Evolutionary conservation across 2,888 invertebrate genomes (phyloP), one percentile per base, ranked within the genome.

Genomic region (Hypolimnas misippus): DNA sequence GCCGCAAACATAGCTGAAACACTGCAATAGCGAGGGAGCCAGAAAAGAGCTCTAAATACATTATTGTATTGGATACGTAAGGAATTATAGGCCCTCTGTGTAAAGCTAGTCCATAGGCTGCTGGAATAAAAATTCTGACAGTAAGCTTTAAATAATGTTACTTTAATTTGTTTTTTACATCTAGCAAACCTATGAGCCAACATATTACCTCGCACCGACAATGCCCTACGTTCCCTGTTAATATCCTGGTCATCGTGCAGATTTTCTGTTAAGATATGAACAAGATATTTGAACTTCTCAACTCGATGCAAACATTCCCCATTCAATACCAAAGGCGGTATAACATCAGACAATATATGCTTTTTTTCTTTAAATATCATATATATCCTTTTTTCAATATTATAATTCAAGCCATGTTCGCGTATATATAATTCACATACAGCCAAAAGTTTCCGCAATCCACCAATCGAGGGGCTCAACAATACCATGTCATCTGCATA

Each of bases 161-260:
- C 21, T 38, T 57, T 57, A 16, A 46, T 31, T 6, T 17, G 10
- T 1, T 4, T 35, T 12, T 29, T 33, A 19, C 46, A 57, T 5
- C 57, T 44, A 16, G 33, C 55, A 38, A 38, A 38, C n/a, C 35
- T 38, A n/a, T 58, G 69, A 0, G 63, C 58, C 56, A 66, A 8
- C 64, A 61, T 68, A 29, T 69, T 67, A 40, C 46, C 29, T n/a
- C 66, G 57, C 5, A 63, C 62, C 16, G 57, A 50, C 55, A 65
- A 17, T 42, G 67, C 59, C 50, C 64, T 66, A 6, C 67, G 62
- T 29, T 67, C 64, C 56, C 67, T 57, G 31, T 66, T 66, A 29
- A 63, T 63, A 17, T 65, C 56, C 2, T 8, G 8, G 12, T 44
- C 10, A 16, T 44, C 44, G 10, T 6, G 8, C 5, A 44, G 12